Percentiles rank a stretch among this genome's conserved stretches.
Evolutionary conservation across 2,888 invertebrate genomes (phyloP).

Genomic region (Reticulitermes lucifugus): DNA sequence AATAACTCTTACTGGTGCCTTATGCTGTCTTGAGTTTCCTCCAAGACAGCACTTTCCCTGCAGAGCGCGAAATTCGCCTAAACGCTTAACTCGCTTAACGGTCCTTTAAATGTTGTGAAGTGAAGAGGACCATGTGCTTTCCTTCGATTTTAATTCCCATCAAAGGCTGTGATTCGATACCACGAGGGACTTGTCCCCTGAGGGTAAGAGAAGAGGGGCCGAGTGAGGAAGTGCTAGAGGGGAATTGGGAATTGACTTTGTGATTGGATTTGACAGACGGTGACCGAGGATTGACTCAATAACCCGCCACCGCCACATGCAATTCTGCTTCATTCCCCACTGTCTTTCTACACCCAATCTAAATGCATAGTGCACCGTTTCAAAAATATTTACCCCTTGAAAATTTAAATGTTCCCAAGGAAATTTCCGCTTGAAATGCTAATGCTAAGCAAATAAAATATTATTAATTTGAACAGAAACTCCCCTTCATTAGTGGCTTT

Average conservation of each 20-base stretch:
- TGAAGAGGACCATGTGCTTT: conserved; percentile 18
- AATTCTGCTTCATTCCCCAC: background rate
- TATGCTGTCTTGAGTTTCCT: too few relatives aligned
- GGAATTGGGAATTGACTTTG: conserved; percentile 52
- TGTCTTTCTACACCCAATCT: conserved; percentile 24
- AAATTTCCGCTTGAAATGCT: background rate
- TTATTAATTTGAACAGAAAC: conserved; percentile 23
- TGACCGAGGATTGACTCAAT: conserved; percentile 52
- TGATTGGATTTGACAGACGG: conserved; percentile 54
- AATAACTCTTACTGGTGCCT: too few relatives aligned
- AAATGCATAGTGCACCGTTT: conserved; percentile 10
- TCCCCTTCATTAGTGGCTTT: conserved; percentile 30
- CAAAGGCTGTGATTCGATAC: conserved; percentile 49
- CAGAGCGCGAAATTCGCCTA: background rate
- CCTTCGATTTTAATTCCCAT: conserved; percentile 51
- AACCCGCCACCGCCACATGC: conserved; percentile 35
- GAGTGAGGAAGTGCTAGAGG: conserved; percentile 38
- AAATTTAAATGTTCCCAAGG: background rate
- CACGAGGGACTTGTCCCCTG: conserved; percentile 40
- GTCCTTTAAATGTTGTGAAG: conserved; percentile 27
- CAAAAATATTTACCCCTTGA: conserved; percentile 42
- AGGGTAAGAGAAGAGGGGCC: conserved; percentile 28
- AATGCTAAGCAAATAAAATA: conserved; percentile 19
- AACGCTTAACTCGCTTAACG: background rate
- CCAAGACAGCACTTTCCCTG: too few relatives aligned